Conservation (phyloP, 2,113 vertebrate species). For the Hippocampus zosterae region DNA sequence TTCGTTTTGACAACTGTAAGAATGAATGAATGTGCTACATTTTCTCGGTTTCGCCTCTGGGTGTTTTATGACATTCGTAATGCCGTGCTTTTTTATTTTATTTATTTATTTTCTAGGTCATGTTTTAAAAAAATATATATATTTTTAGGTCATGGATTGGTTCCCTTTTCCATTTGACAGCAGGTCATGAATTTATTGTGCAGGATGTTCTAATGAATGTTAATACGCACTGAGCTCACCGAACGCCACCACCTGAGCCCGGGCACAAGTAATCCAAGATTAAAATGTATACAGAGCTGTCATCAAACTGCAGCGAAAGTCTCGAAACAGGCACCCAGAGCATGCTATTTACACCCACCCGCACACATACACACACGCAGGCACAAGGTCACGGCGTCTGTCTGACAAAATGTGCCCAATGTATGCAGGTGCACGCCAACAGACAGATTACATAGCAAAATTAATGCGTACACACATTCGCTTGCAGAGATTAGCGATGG, state of each 20-base stretch:
- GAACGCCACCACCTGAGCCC: conserved; percentile 31
- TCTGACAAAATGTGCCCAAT: conserved; percentile 62
- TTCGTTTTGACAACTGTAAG: conserved; percentile 8
- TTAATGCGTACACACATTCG: conserved; percentile 66
- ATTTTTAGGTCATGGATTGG: not conserved
- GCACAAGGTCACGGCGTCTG: conserved; percentile 55
- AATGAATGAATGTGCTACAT: conserved; percentile 3
- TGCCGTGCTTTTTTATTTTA: not conserved
- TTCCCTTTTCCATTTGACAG: conserved; percentile 5
- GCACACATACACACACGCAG: conserved; percentile 20
- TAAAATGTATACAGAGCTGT: conserved; percentile 56
- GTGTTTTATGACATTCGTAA: not conserved
- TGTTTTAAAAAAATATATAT: too few relatives aligned
- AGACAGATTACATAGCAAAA: conserved; percentile 58
- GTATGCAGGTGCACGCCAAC: conserved; percentile 66
- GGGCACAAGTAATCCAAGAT: conserved; percentile 54
- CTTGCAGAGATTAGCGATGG: conserved; percentile 60
- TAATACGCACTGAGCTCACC: conserved; percentile 21
- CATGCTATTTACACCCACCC: conserved; percentile 18
- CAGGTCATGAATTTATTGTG: conserved; percentile 15
- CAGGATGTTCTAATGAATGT: conserved; percentile 31
- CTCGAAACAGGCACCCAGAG: conserved; percentile 21
- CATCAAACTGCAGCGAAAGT: conserved; percentile 42
- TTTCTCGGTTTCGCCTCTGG: not conserved
- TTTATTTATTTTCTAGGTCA: too few relatives aligned